A percentile compares a stretch with the other conserved stretches of the same genome.
These are phyloP conservation scores for Dasypus novemcinctus DNA, from an alignment of 2,113 vertebrate genomes.

Conservation along the genomic window DNA sequence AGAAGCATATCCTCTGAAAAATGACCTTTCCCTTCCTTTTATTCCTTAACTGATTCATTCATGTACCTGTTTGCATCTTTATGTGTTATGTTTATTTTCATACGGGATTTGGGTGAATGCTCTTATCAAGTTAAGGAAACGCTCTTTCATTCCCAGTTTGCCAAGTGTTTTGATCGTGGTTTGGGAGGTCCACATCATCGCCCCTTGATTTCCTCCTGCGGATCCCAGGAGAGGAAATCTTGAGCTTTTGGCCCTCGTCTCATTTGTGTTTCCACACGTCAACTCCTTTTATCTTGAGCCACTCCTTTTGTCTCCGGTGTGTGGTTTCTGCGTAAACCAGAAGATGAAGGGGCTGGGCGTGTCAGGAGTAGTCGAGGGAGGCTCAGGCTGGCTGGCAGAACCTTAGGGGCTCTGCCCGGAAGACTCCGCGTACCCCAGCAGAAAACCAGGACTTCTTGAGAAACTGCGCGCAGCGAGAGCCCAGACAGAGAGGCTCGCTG, in stretches of 20 bases:
- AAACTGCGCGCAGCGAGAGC: not conserved
- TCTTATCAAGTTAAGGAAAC: not conserved
- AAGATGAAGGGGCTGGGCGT: rapidly evolving
- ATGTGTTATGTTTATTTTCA: no score
- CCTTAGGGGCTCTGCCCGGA: not conserved
- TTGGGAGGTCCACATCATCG: not conserved
- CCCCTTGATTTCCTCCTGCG: not conserved
- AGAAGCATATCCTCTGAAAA: not conserved
- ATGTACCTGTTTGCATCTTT: no score
- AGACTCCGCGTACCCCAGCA: not conserved
- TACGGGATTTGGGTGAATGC: not conserved
- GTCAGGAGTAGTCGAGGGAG: rapidly evolving
- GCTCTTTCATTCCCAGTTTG: not conserved
- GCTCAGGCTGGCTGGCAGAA: no score
- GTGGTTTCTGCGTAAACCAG: not conserved
- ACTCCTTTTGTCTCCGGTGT: rapidly evolving
- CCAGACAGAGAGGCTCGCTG: not conserved
- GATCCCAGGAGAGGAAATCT: not conserved
- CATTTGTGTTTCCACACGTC: not conserved
- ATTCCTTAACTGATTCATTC: not conserved
- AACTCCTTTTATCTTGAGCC: not conserved
- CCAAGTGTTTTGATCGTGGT: not conserved
- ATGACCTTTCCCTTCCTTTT: not conserved
- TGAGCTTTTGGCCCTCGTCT: not conserved
- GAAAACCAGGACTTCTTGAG: no score